Conservation (phyloP, 2,113 vertebrate species). For the Felis catus region DNA sequence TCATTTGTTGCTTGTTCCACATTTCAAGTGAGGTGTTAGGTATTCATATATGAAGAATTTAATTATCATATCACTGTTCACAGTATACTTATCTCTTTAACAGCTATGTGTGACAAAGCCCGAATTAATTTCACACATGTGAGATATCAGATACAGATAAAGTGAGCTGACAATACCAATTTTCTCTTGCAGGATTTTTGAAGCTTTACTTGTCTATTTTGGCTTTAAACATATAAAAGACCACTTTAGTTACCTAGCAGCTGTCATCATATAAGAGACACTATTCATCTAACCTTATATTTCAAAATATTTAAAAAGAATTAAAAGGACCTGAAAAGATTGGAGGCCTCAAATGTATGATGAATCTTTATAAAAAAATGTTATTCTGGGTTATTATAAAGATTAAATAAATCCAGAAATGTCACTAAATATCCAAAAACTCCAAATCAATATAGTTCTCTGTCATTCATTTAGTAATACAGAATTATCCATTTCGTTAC, state of each 20-base stretch:
- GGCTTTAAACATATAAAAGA: neutral
- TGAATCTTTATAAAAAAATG: neutral
- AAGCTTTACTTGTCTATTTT: neutral
- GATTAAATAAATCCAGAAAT: neutral
- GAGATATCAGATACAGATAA: neutral
- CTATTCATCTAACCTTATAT: neutral
- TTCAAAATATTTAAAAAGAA: conserved; percentile 30
- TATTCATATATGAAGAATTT: neutral
- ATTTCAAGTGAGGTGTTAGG: neutral
- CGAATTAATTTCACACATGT: conserved; percentile 26
- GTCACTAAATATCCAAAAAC: neutral
- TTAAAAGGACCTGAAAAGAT: neutral
- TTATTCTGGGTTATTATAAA: neutral
- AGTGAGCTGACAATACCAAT: neutral
- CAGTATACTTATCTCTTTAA: neutral
- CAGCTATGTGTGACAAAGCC: neutral
- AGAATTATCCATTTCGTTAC: neutral
- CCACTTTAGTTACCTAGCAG: neutral
- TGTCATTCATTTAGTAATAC: neutral
- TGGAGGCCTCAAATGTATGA: neutral
- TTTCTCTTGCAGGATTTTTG: neutral
- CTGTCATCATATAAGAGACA: neutral
- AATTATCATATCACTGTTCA: neutral
- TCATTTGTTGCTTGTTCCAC: neutral
- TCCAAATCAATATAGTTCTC: neutral